Percentiles rank a stretch among this genome's conserved stretches.
Conservation (phyloP, 2,113 vertebrate genomes). For the Hylia prasina region DNA sequence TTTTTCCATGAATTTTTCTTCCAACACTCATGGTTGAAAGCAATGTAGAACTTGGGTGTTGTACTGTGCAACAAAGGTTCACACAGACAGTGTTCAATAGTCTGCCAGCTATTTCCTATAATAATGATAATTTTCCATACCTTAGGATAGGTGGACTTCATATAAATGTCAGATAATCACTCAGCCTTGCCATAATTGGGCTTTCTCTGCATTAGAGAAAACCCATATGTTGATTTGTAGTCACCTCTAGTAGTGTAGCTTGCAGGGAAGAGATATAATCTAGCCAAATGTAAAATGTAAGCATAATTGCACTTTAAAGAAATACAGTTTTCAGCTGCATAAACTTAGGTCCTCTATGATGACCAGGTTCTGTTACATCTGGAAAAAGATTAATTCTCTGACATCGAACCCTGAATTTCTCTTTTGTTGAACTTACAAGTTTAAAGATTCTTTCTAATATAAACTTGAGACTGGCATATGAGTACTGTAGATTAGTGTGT, state of each 20-base stretch:
- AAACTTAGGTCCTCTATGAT: neutral
- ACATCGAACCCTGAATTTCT: neutral
- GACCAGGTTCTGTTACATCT: neutral
- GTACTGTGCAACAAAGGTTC: neutral
- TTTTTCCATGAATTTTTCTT: neutral
- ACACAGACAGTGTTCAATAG: neutral
- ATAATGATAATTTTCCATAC: conserved; percentile 35
- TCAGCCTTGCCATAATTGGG: neutral
- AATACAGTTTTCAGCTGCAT: conserved; percentile 5
- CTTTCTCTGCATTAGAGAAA: neutral
- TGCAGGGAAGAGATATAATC: neutral
- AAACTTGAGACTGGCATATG: conserved; percentile 38
- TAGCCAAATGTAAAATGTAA: conserved; percentile 16
- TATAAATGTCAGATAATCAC: conserved; percentile 5
- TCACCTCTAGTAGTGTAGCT: neutral
- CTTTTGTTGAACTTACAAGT: conserved; percentile 32
- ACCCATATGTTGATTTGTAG: neutral
- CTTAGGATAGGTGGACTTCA: neutral
- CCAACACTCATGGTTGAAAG: neutral
- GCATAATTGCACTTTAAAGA: neutral
- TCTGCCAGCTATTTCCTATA: neutral
- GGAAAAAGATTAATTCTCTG: conserved; percentile 45
- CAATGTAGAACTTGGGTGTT: neutral
- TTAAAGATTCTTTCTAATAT: conserved; percentile 32
- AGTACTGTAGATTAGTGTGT: conserved; percentile 21